A percentile compares a stretch with the other conserved stretches of the same genome.
These are phyloP conservation scores for Astropecten irregularis DNA, from an alignment of 53 echinoderm and acorn worm species.

Conservation along the genomic window DNA sequence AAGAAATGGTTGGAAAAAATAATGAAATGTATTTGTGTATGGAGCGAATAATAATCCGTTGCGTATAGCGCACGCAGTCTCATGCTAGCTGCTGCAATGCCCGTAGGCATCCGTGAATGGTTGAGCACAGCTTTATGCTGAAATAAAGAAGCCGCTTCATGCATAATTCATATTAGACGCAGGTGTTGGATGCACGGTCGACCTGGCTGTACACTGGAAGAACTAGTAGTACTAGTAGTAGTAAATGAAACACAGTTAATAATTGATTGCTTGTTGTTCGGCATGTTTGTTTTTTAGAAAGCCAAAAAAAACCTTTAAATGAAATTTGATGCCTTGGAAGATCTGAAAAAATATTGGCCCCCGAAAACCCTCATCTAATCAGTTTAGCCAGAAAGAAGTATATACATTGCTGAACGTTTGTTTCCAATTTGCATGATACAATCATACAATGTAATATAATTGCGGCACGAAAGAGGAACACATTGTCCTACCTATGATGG, in stretches of 20 bases:
- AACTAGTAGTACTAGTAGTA: too few relatives aligned
- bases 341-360: too few relatives aligned
- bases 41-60: not conserved
- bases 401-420: too few relatives aligned
- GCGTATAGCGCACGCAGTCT: not conserved
- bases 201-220: conserved; percentile 26
- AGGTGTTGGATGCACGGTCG: conserved; percentile 42
- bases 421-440: too few relatives aligned
- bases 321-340: too few relatives aligned
- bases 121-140: conserved; percentile 36
- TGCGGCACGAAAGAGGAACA: too few relatives aligned
- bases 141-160: conserved; percentile 49
- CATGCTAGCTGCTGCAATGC: not conserved
- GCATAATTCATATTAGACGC: conserved; percentile 54
- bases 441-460: too few relatives aligned
- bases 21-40: not conserved
- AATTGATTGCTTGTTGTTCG: conserved; percentile 39
- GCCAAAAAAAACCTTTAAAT: too few relatives aligned
- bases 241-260: conserved; percentile 22
- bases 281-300: conserved; percentile 21
- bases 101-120: conserved; percentile 42
- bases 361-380: too few relatives aligned
- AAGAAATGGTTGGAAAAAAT: not conserved
- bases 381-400: too few relatives aligned
- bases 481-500: too few relatives aligned